phyloP scores from a whole-genome alignment of 2,888 invertebrate genomes.

The Arge pagana region DNA sequence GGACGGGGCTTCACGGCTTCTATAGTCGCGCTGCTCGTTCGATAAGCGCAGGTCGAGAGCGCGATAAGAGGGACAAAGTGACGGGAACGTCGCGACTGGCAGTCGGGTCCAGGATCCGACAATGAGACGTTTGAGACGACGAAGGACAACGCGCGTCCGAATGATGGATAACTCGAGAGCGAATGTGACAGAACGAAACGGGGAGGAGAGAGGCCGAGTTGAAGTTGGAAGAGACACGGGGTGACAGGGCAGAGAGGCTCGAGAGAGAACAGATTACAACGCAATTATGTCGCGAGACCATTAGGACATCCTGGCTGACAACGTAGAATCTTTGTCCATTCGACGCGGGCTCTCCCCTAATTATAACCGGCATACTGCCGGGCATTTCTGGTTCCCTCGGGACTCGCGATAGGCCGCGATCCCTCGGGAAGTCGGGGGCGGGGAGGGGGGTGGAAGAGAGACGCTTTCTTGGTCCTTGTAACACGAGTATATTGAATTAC shows the following conservation, averaged over 20 bases:
- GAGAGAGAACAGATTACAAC: conserved; percentile 19
- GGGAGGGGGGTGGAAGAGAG: too few relatives aligned
- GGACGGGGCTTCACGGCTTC: too few relatives aligned
- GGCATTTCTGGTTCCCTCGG: conserved; percentile 16
- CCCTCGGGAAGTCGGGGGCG: conserved; percentile 12
- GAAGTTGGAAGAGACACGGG: too few relatives aligned
- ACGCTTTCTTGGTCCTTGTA: conserved; percentile 12
- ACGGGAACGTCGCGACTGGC: too few relatives aligned
- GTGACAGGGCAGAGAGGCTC: conserved; percentile 15
- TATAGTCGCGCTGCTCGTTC: too few relatives aligned
- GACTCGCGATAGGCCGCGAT: conserved; percentile 14
- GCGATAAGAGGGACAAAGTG: too few relatives aligned
- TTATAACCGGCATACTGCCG: conserved; percentile 15
- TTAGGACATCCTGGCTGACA: conserved; percentile 20
- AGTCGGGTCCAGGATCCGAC: too few relatives aligned
- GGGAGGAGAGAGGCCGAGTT: conserved; percentile 14
- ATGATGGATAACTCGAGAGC: conserved; percentile 21
- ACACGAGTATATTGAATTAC: conserved; percentile 10
- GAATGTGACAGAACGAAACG: conserved; percentile 18
- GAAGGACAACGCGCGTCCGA: conserved; percentile 5
- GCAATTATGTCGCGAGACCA: conserved; percentile 20
- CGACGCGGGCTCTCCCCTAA: conserved; percentile 20
- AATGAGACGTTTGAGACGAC: too few relatives aligned
- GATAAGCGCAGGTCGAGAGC: too few relatives aligned
- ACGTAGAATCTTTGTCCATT: conserved; percentile 19